These are phyloP conservation scores for Lordiphosa andalusiaca DNA, from an alignment of 2,888 invertebrate genomes.

Conservation along the genomic window DNA sequence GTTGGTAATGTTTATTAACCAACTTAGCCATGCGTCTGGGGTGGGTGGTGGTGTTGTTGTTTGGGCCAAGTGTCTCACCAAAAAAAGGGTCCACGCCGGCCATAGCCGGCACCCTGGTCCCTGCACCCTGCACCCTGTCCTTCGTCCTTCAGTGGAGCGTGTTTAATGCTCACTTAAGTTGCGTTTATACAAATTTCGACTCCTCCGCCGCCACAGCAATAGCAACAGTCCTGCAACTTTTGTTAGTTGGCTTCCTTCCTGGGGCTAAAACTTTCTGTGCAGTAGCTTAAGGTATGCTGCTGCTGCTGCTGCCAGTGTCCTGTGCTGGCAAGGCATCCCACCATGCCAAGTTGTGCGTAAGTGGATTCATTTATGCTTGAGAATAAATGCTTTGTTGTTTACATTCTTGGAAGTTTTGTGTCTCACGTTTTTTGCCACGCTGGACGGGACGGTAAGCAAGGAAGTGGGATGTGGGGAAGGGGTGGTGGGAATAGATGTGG, in stretches of 20 bases:
- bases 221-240: slow-evolving; percentile 31
- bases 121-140: too few species aligned
- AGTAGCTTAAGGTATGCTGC: slow-evolving; percentile 48
- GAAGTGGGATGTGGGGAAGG: neutral
- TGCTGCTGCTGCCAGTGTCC: slow-evolving; percentile 9
- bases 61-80: neutral
- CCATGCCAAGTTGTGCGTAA: slow-evolving; percentile 51
- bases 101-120: neutral
- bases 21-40: slow-evolving; percentile 52
- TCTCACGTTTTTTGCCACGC: slow-evolving; percentile 50
- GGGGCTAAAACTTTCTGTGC: slow-evolving; percentile 40
- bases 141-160: slow-evolving; percentile 61
- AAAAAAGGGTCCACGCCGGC: slow-evolving; percentile 1
- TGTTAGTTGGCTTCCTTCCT: slow-evolving; percentile 37
- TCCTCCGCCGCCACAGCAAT: neutral
- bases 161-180: slow-evolving; percentile 73
- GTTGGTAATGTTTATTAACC: slow-evolving; percentile 72
- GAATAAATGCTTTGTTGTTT: slow-evolving; percentile 70
- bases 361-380: slow-evolving; percentile 67
- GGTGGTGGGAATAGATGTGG: neutral
- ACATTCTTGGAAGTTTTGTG: slow-evolving; percentile 67
- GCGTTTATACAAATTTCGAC: slow-evolving; percentile 70
- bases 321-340: neutral
- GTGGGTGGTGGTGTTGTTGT: slow-evolving; percentile 8
- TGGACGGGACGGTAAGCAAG: slow-evolving; percentile 4